These are phyloP conservation scores for Kryphioiulus occultus DNA, from an alignment of 2,888 invertebrate genomes.

Conservation along the genomic window DNA sequence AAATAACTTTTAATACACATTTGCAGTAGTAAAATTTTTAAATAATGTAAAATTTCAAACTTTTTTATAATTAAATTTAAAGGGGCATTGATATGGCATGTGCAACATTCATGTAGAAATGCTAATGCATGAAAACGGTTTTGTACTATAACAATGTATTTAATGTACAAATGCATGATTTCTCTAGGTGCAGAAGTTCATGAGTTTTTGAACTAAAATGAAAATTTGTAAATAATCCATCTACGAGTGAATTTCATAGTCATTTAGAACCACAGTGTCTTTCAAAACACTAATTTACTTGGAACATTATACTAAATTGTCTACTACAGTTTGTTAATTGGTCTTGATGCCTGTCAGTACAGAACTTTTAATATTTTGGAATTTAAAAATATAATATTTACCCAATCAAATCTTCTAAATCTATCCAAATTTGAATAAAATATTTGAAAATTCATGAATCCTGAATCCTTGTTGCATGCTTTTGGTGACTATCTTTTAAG, in stretches of 20 bases:
- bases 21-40: background rate
- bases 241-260: no score
- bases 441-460: background rate
- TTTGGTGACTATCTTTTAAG: background rate
- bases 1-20: background rate
- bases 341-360: no score
- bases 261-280: no score
- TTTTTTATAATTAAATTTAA: slow-evolving; percentile 13
- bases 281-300: no score
- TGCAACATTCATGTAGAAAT: background rate
- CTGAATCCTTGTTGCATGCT: background rate
- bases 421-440: no score
- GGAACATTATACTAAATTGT: no score
- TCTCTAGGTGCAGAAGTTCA: background rate
- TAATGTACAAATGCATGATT: background rate
- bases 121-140: background rate
- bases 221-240: no score
- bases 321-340: no score
- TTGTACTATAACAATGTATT: background rate
- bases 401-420: no score
- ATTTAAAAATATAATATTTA: no score
- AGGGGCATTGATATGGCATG: background rate
- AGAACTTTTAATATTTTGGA: no score
- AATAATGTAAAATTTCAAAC: background rate
- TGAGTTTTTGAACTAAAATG: background rate